Percentiles rank a stretch among this genome's conserved stretches.
Evolutionary conservation across 2,797 vertebrate genomes (phyloP).

Genomic region (Leucoraja ocellata): DNA sequence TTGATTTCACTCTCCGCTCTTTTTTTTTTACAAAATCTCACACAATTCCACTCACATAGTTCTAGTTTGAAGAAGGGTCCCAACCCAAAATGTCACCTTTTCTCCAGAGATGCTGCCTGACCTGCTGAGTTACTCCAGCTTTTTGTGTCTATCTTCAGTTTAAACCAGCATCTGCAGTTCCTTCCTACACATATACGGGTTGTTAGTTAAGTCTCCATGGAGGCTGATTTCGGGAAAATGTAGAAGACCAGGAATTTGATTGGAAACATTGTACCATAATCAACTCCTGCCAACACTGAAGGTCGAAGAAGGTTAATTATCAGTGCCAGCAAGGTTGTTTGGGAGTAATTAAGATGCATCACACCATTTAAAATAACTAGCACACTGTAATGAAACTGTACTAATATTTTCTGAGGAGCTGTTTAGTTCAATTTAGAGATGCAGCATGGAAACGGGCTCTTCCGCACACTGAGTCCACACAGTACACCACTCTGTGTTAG

Average conservation of each 20-base stretch:
- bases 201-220: not conserved
- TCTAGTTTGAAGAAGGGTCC: too few relatives aligned
- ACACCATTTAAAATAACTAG: not conserved
- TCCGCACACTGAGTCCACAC: too few relatives aligned
- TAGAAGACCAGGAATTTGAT: not conserved
- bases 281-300: not conserved
- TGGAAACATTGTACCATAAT: not conserved
- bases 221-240: not conserved
- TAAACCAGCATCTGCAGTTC: too few relatives aligned
- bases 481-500: too few relatives aligned
- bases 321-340: not conserved
- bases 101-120: too few relatives aligned
- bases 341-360: not conserved
- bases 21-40: not conserved
- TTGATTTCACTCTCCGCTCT: too few relatives aligned
- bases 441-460: too few relatives aligned
- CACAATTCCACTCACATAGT: not conserved
- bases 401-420: not conserved
- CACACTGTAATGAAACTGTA: not conserved
- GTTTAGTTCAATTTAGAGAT: too few relatives aligned
- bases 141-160: too few relatives aligned
- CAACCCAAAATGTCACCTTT: too few relatives aligned
- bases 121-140: too few relatives aligned
- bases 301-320: not conserved
- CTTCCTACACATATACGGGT: too few relatives aligned